These are phyloP conservation scores for Asteroscopus sphinx DNA, from an alignment of 2,888 invertebrate genomes.

Conservation along the genomic window DNA sequence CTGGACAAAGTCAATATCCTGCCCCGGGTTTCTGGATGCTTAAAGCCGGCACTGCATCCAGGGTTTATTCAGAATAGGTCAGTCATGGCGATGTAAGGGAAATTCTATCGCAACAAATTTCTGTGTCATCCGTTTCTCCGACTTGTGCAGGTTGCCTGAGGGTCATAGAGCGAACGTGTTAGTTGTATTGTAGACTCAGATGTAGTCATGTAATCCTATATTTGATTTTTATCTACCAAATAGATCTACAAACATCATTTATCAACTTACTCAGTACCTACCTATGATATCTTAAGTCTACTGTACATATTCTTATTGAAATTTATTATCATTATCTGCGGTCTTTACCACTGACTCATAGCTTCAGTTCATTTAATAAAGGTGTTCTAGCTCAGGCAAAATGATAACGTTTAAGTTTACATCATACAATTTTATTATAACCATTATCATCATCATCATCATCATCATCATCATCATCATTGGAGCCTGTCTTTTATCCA, in stretches of 20 bases:
- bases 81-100: no score
- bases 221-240: conserved; percentile 22
- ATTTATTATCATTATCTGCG: conserved; percentile 21
- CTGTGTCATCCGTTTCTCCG: no score
- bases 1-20: no score
- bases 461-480: no score
- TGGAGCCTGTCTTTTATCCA: no score
- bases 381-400: conserved; percentile 29
- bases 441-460: conserved; percentile 11
- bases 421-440: conserved; percentile 24
- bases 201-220: conserved; percentile 22
- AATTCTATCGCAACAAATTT: no score
- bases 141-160: no score
- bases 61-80: no score
- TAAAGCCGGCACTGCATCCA: no score
- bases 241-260: conserved; percentile 19
- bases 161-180: no score
- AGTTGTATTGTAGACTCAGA: neutral
- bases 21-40: no score
- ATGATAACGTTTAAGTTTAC: conserved; percentile 17
- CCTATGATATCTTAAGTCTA: neutral
- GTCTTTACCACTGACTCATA: conserved; percentile 37
- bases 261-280: no score
- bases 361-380: conserved; percentile 10
- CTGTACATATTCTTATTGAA: conserved; percentile 2